phyloP scores from a whole-genome alignment of 2,888 invertebrate genomes.

The Xestia sexstrigata region DNA sequence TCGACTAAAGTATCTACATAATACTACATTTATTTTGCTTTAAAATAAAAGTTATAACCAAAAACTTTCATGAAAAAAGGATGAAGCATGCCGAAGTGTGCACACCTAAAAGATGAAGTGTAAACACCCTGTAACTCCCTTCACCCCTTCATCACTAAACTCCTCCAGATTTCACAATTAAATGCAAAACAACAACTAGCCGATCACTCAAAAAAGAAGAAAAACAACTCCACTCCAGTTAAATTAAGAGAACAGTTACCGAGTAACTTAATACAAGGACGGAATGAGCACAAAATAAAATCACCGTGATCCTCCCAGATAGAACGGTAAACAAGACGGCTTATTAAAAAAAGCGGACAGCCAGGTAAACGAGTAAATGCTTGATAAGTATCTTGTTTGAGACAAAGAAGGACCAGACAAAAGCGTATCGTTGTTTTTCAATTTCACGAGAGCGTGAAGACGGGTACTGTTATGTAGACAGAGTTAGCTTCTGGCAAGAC shows the following conservation, averaged over 20 bases:
- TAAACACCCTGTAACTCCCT: no score
- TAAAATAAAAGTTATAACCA: no score
- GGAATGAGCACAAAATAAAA: constrained; percentile 65
- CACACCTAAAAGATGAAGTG: neutral
- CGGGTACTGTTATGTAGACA: constrained; percentile 18
- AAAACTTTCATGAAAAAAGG: neutral
- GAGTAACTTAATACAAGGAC: constrained; percentile 67
- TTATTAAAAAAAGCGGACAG: constrained; percentile 81
- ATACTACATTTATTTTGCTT: neutral
- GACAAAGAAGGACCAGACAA: constrained; percentile 85
- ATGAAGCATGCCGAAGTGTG: neutral
- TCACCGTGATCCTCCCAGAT: constrained; percentile 63
- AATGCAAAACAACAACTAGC: constrained; percentile 23
- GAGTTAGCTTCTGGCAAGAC: constrained; percentile 48
- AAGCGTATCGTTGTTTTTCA: constrained; percentile 85
- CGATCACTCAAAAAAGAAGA: constrained; percentile 40
- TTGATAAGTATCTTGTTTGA: constrained; percentile 88
- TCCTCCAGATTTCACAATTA: neutral
- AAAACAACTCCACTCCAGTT: constrained; percentile 30
- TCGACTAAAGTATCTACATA: neutral
- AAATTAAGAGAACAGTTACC: constrained; percentile 61
- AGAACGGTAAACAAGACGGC: constrained; percentile 71
- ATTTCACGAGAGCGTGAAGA: constrained; percentile 72
- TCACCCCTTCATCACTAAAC: neutral
- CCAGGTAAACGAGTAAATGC: constrained; percentile 86